Evolutionary conservation across 2,113 vertebrate species (phyloP).

Genomic region (Chauna torquata): DNA sequence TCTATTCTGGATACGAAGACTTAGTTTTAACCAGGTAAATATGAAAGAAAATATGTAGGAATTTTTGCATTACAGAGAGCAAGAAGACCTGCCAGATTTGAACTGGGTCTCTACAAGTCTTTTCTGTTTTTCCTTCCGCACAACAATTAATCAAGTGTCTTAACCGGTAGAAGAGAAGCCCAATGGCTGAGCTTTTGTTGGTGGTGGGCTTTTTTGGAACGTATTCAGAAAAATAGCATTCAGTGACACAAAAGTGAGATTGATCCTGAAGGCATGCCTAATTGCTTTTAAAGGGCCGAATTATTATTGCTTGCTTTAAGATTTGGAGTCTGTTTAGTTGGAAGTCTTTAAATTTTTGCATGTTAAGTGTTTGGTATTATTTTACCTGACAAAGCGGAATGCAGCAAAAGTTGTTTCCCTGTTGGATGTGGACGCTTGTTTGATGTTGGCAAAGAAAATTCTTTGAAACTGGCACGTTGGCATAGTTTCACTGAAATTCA

Average conservation of each 20-base stretch:
- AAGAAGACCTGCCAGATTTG: background rate
- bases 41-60: background rate
- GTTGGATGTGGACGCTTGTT: background rate
- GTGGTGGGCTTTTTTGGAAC: background rate
- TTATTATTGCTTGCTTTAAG: background rate
- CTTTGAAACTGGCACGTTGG: background rate
- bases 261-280: background rate
- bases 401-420: background rate
- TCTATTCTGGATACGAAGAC: background rate
- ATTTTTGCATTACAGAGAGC: background rate
- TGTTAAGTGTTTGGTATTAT: background rate
- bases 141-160: background rate
- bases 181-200: background rate
- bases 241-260: background rate
- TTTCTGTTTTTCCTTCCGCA: background rate
- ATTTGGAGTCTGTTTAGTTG: background rate
- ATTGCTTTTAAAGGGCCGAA: background rate
- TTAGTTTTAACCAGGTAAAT: background rate
- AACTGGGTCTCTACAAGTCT: background rate
- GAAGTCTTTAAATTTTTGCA: background rate
- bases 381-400: background rate
- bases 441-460: background rate
- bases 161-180: background rate
- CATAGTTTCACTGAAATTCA: background rate
- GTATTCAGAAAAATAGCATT: background rate